These are phyloP conservation scores for Andrena chrysosceles DNA, from an alignment of 2,888 invertebrate genomes.

Conservation along the genomic window DNA sequence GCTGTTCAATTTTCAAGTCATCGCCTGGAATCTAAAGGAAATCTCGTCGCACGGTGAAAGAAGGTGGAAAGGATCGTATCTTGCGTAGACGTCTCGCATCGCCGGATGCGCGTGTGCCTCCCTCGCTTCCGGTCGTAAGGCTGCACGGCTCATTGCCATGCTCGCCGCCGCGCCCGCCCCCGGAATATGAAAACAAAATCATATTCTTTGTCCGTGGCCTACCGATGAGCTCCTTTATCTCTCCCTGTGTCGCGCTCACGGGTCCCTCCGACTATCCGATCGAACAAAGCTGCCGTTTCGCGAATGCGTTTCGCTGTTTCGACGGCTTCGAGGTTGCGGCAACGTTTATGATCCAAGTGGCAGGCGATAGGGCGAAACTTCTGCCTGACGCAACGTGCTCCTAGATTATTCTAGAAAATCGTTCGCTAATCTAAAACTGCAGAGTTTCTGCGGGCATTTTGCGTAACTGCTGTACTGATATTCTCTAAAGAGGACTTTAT, in stretches of 20 bases:
- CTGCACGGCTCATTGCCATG: conserved; percentile 77
- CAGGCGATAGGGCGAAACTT: neutral
- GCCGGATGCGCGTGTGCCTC: conserved; percentile 81
- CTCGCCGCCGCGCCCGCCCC: conserved; percentile 76
- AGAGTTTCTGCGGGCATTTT: conserved; percentile 51
- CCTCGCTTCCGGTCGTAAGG: conserved; percentile 79
- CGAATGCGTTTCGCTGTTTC: neutral
- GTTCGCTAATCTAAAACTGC: conserved; percentile 15
- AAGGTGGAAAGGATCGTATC: conserved; percentile 67
- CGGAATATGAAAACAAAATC: conserved; percentile 82
- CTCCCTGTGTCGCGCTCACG: conserved; percentile 3
- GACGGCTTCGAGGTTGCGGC: neutral
- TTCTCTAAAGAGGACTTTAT: neutral
- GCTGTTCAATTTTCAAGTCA: conserved; percentile 40
- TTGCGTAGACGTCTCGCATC: conserved; percentile 74
- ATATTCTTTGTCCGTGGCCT: conserved; percentile 74
- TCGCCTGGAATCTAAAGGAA: conserved; percentile 43
- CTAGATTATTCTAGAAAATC: neutral
- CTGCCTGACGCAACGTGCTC: conserved; percentile 4
- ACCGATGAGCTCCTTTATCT: conserved; percentile 68
- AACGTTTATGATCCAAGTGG: neutral
- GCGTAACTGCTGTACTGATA: conserved; percentile 29
- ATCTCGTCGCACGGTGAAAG: conserved; percentile 49
- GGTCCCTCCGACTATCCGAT: conserved; percentile 13
- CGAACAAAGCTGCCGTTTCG: conserved; percentile 7